phyloP scores from a whole-genome alignment of 2,797 vertebrate genomes.

The Micrastur ruficollis region DNA sequence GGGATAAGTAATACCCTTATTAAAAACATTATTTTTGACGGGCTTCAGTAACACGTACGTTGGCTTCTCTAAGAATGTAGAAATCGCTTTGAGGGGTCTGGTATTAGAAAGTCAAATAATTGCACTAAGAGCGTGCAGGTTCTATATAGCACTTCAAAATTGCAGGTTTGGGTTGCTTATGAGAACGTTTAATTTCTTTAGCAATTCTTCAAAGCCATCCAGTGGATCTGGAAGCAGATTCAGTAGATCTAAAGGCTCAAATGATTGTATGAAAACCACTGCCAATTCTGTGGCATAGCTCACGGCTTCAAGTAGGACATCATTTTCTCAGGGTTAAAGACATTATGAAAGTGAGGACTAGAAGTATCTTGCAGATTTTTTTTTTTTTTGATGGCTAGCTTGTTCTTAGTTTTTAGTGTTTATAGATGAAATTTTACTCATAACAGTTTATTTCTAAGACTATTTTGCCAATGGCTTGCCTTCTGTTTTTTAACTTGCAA shows the following conservation, averaged over 20 bases:
- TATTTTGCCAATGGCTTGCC: slow-evolving; percentile 11
- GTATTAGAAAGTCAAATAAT: neutral
- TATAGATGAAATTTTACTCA: neutral
- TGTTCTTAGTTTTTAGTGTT: neutral
- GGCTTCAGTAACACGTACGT: neutral
- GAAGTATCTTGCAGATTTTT: neutral
- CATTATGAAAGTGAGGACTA: neutral
- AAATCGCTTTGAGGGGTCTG: neutral
- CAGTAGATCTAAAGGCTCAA: neutral
- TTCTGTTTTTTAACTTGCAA: slow-evolving; percentile 21
- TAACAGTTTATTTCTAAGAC: neutral
- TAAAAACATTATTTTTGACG: neutral
- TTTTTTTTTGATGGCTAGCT: neutral
- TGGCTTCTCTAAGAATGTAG: neutral
- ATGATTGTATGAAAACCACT: neutral
- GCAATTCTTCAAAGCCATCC: neutral
- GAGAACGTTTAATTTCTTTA: neutral
- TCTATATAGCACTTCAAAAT: neutral
- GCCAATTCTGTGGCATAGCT: neutral
- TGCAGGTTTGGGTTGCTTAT: neutral
- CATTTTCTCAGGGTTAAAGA: neutral
- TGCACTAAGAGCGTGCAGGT: neutral
- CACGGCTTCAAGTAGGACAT: neutral
- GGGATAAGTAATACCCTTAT: neutral
- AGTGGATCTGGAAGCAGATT: neutral